Base-by-base conservation (phyloP, 2,888 invertebrate species). In the Omphaloscelis lunosa region DNA sequence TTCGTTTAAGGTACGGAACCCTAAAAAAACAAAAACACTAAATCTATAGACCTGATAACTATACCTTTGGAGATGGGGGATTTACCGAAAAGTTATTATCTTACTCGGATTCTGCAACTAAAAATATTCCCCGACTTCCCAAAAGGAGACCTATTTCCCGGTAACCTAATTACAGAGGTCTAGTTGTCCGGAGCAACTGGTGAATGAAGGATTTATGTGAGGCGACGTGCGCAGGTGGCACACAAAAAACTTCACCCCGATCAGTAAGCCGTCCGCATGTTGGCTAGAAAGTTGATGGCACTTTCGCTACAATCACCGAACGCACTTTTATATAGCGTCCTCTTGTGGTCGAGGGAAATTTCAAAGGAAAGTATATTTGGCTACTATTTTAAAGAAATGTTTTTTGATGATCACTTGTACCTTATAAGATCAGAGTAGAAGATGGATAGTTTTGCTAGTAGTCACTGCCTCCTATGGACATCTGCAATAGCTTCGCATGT, bases 251-350 rank as follows among this genome's bases (percentile, higher is more conserved):
- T 27, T 17, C 63, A 39, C 27, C 17, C 23, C 53, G 9, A 66
- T 79, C 58, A 59, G 29, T 29, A 20, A 34, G 12, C 29, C 27
- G 34, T 45, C 63, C 34, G 45, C 45, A 23, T 29, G 17, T 56
- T n/a, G 9, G 59, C 9, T 9, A 23, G 12, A 68, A 17, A 17
- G 20, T 27, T 45, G 45, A 23, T 56, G 48, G 62, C n/a, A 63
- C 56, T 77, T 70, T 62, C 53, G 20, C 8, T 41, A 15, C 12
- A 77, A 77, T 34, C 45, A 68, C 45, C 45, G 48, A 29, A 65
- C 51, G 7, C 17, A 27, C 7, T n/a, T 65, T 70, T 78, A 17
- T 65, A 20, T 17, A 56, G 15, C n/a, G 2, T 39, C 48, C 20
- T 23, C 17, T 41, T 56, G 29, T 58, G 23, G n/a, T 17, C 2